phyloP scores from a whole-genome alignment of 2,797 vertebrate genomes.

The Synaphobranchus kaupii region DNA sequence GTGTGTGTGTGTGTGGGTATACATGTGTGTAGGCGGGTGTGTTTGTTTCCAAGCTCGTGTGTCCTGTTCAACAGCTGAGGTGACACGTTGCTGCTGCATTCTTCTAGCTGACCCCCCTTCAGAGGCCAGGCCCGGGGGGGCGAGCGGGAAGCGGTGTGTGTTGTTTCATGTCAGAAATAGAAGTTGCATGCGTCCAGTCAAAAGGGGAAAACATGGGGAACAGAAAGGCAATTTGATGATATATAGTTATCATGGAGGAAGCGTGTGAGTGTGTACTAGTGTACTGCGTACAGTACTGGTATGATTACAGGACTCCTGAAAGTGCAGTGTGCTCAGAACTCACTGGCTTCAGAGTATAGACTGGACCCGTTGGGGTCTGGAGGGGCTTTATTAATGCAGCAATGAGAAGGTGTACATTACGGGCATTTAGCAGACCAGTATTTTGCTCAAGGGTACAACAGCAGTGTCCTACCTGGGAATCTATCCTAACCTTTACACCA shows the following conservation, averaged over 20 bases:
- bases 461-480: too few relatives aligned
- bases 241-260: not conserved
- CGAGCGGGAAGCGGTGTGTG: not conserved
- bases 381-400: not conserved
- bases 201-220: not conserved
- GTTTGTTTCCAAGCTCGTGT: not conserved
- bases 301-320: not conserved
- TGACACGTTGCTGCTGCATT: not conserved
- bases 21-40: not conserved
- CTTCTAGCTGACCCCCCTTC: not conserved
- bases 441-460: not conserved
- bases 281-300: not conserved
- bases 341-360: not conserved
- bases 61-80: not conserved
- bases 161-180: conserved; percentile 8
- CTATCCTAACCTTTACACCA: not conserved
- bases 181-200: not conserved
- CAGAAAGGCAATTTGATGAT: not conserved
- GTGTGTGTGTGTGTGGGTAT: not conserved
- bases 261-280: not conserved
- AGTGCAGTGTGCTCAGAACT: not conserved
- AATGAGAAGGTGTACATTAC: not conserved
- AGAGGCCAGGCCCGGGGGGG: not conserved
- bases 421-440: not conserved
- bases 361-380: not conserved